Evolutionary conservation across 2,888 invertebrate genomes (phyloP), one percentile per base, ranked within the genome.

Genomic region (Lithophane semibrunnea): DNA sequence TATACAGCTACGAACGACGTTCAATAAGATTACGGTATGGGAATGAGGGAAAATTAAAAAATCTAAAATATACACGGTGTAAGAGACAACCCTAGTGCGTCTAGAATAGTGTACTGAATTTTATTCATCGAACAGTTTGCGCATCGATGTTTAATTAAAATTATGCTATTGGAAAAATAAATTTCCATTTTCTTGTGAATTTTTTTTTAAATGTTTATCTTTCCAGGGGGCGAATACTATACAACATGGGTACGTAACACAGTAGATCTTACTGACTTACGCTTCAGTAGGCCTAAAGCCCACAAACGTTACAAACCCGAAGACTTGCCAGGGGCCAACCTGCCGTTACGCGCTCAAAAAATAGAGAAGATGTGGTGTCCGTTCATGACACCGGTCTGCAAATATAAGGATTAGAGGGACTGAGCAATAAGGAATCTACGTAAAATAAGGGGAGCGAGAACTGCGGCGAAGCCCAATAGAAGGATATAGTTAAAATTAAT

Each of bases 361-460:
- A 87, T 93, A 0, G 89, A 94, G 52, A 91, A 92, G 42, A 96
- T 96, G 96, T 96, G 96, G 96, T 96, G 95, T 60, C 94, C 93
- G 0, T 95, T 89, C 58, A 93, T 95, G 94, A 91, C 92, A 0
- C 93, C 93, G 0, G 79, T 90, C 10, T 85, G 75, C 58, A 88
- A 83, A 64, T 75, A 69, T n/a, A 61, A 49, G 8, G 10, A 37
- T 0, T 65, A 73, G 37, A 2, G 16, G 16, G 18, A 29, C 8
- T 49, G 13, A 16, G 21, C 3, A 37, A 68, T n/a, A 52, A 29
- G 13, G 3, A 67, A 37, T 37, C 9, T 21, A 67, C n/a, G 9
- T 52, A n/a, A 54, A 52, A 29, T 7, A 21, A 16, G 21, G 5
- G 21, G 5, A 8, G 10, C 1, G 5, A 37, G 21, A 16, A 5